Evolutionary conservation across 2,113 vertebrate genomes (phyloP).

Genomic region (Zingel zingel): DNA sequence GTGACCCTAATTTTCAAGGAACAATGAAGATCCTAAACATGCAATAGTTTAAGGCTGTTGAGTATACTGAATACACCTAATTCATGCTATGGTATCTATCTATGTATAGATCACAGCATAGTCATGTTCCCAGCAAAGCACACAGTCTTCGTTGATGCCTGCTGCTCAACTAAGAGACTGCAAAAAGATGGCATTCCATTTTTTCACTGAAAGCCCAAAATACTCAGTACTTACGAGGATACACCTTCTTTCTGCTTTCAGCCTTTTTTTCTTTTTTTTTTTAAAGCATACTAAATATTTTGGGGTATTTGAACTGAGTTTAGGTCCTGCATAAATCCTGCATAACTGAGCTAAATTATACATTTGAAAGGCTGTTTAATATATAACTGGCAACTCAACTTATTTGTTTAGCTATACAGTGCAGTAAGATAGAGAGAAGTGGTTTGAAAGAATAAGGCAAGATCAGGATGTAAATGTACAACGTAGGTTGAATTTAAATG

Average conservation of each 20-base stretch:
- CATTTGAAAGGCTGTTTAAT: not conserved
- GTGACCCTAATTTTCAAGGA: not conserved
- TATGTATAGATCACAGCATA: constrained; percentile 36
- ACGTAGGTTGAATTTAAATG: not conserved
- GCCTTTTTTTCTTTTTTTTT: not conserved
- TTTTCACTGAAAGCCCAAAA: constrained; percentile 20
- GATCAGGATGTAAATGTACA: constrained; percentile 22
- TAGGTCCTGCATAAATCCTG: not conserved
- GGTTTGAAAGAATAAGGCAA: not conserved
- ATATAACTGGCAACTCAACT: not conserved
- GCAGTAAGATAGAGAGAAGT: not conserved
- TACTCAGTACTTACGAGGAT: constrained; percentile 29
- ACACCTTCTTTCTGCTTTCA: not conserved
- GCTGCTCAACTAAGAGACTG: constrained; percentile 6
- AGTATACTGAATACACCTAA: not conserved
- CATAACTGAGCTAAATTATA: not conserved
- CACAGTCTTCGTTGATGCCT: constrained; percentile 23
- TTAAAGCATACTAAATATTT: constrained; percentile 31
- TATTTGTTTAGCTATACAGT: not conserved
- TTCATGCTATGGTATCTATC: not conserved
- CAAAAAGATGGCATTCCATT: constrained; percentile 14
- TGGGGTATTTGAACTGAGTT: constrained; percentile 17
- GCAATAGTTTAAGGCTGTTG: not conserved
- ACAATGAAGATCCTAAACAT: not conserved
- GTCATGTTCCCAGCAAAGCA: not conserved